Conservation (phyloP, 2,797 vertebrate genomes). For the Scleropages formosus region DNA sequence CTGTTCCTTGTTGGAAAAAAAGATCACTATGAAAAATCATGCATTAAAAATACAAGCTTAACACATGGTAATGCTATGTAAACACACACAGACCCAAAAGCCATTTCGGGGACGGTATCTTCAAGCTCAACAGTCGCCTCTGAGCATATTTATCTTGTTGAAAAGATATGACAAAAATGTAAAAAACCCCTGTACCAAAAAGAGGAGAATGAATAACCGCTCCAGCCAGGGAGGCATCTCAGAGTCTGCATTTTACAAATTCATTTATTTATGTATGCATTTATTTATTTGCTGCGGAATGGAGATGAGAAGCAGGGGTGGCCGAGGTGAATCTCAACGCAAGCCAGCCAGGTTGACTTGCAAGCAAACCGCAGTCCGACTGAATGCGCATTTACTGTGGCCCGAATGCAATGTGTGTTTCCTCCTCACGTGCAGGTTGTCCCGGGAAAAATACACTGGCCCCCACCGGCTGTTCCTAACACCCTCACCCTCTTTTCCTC, state of each 20-base stretch:
- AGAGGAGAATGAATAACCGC: too few relatives aligned
- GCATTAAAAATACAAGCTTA: slow-evolving; percentile 62
- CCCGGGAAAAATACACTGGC: not conserved
- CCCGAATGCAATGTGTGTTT: slow-evolving; percentile 54
- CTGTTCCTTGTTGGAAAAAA: not conserved
- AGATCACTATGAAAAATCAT: slow-evolving; percentile 43
- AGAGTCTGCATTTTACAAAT: too few relatives aligned
- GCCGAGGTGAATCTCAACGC: not conserved
- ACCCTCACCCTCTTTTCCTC: too few relatives aligned
- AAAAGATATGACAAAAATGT: slow-evolving; percentile 55
- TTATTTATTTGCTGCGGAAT: too few relatives aligned
- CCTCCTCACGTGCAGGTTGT: slow-evolving; percentile 45
- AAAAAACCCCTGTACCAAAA: slow-evolving; percentile 35
- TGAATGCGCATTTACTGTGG: slow-evolving; percentile 42
- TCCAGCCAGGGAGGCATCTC: too few relatives aligned
- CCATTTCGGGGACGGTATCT: slow-evolving; percentile 44
- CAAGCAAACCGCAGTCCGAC: not conserved
- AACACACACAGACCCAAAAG: slow-evolving; percentile 60
- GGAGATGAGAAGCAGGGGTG: too few relatives aligned
- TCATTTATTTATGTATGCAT: too few relatives aligned
- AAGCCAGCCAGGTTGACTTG: not conserved
- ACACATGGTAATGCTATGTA: slow-evolving; percentile 74
- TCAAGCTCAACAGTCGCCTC: slow-evolving; percentile 53
- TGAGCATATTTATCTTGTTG: slow-evolving; percentile 59
- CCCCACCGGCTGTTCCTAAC: not conserved